A percentile compares a stretch with the other conserved stretches of the same genome.
phyloP scores from a whole-genome alignment of 2,113 vertebrate genomes.

The Campylomormyrus numenius region DNA sequence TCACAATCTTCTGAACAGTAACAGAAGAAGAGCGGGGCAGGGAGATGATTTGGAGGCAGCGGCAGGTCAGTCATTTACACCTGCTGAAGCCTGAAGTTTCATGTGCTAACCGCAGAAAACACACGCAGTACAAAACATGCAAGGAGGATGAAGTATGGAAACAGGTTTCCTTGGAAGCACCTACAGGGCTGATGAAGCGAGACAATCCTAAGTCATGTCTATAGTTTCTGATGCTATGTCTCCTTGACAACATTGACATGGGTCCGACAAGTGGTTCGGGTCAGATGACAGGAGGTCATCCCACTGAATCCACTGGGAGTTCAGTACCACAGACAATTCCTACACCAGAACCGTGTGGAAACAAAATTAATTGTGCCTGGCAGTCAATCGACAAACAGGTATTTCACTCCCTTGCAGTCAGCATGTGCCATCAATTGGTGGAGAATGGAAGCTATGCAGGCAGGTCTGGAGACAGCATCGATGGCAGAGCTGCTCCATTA shows the following conservation, averaged over 20 bases:
- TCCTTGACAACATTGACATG: background rate
- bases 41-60: background rate
- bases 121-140: background rate
- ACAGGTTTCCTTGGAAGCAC: background rate
- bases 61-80: background rate
- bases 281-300: background rate
- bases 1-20: background rate
- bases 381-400: background rate
- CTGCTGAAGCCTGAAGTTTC: background rate
- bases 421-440: background rate
- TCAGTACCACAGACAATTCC: background rate
- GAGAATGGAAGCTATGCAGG: background rate
- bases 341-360: background rate
- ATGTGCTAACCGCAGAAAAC: conserved; percentile 3
- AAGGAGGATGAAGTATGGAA: background rate
- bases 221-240: background rate
- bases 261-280: background rate
- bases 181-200: background rate
- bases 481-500: background rate
- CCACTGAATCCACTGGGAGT: background rate
- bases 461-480: background rate
- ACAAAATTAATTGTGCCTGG: background rate
- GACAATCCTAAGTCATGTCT: background rate
- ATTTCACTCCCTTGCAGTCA: too few species aligned
- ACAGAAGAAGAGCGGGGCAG: background rate